These are phyloP conservation scores for Platerodrilus igneus DNA, from an alignment of 2,888 invertebrate genomes.

Conservation along the genomic window DNA sequence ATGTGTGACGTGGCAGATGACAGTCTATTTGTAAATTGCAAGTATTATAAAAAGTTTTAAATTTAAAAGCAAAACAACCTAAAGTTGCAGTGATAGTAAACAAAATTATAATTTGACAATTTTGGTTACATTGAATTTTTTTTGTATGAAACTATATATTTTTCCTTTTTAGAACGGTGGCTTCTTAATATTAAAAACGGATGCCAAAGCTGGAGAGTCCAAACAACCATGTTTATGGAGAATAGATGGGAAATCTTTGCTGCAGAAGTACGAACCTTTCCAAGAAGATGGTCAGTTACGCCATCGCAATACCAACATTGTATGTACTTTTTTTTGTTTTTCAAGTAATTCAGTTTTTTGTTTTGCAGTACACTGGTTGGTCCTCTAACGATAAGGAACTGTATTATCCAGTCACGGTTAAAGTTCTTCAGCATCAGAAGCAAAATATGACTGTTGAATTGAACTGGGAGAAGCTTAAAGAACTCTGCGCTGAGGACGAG, in stretches of 20 bases:
- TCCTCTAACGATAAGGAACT: slow-evolving; percentile 44
- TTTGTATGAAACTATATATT: too few species aligned
- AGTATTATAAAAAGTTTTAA: too few species aligned
- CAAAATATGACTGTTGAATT: slow-evolving; percentile 42
- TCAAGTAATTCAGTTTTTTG: slow-evolving; percentile 5
- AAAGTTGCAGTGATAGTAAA: too few species aligned
- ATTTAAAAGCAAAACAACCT: too few species aligned
- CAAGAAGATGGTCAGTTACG: slow-evolving; percentile 41
- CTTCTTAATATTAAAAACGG: slow-evolving; percentile 45
- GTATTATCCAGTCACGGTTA: slow-evolving; percentile 43
- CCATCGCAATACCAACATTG: slow-evolving; percentile 46
- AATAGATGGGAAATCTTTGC: slow-evolving; percentile 48
- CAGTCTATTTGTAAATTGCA: too few species aligned
- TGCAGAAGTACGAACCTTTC: slow-evolving; percentile 50
- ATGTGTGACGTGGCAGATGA: too few species aligned
- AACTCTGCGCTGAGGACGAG: slow-evolving; percentile 40
- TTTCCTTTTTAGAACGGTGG: slow-evolving; percentile 45
- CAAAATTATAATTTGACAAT: too few species aligned
- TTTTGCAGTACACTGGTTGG: slow-evolving; percentile 46
- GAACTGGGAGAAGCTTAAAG: slow-evolving; percentile 43
- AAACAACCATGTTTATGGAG: slow-evolving; percentile 46
- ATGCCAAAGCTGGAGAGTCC: slow-evolving; percentile 42
- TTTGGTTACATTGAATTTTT: too few species aligned
- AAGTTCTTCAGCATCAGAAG: slow-evolving; percentile 39
- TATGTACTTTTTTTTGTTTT: slow-evolving; percentile 31